Conservation (phyloP, 1,140 invertebrate genomes). For the Calycopis cecrops region DNA sequence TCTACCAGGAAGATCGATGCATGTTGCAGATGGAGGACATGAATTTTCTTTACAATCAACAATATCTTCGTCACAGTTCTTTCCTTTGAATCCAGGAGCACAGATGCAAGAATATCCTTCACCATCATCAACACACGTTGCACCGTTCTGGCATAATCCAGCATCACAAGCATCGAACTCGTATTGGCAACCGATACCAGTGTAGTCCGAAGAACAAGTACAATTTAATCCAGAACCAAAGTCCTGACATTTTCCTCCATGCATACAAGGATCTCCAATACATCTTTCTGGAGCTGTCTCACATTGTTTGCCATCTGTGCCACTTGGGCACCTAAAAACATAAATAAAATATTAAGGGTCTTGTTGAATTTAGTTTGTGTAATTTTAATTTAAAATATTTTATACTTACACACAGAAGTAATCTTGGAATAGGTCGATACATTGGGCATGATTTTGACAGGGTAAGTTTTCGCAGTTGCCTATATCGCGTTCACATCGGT, state of each 20-base stretch:
- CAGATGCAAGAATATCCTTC: conserved; percentile 91
- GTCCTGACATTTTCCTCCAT: conserved; percentile 94
- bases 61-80: conserved; percentile 95
- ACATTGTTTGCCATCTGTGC: conserved; percentile 95
- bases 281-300: conserved; percentile 96
- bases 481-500: conserved; percentile 90
- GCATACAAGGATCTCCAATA: conserved; percentile 97
- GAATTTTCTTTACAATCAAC: conserved; percentile 95
- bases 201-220: conserved; percentile 89
- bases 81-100: conserved; percentile 89
- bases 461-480: conserved; percentile 89
- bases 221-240: conserved; percentile 96
- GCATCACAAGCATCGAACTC: conserved; percentile 94
- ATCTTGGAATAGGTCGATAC: conserved; percentile 95
- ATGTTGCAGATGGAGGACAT: conserved; percentile 94
- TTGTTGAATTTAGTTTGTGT: background rate
- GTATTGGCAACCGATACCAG: conserved; percentile 94
- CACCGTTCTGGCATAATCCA: conserved; percentile 93
- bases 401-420: conserved; percentile 94
- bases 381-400: conserved; percentile 1
- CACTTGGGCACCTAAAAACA: conserved; percentile 85
- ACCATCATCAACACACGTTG: conserved; percentile 90
- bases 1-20: conserved; percentile 93
- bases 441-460: conserved; percentile 94
- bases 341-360: conserved; percentile 20